phyloP scores from a whole-genome alignment of 2,797 vertebrate genomes.

The Urophycis tenuis region DNA sequence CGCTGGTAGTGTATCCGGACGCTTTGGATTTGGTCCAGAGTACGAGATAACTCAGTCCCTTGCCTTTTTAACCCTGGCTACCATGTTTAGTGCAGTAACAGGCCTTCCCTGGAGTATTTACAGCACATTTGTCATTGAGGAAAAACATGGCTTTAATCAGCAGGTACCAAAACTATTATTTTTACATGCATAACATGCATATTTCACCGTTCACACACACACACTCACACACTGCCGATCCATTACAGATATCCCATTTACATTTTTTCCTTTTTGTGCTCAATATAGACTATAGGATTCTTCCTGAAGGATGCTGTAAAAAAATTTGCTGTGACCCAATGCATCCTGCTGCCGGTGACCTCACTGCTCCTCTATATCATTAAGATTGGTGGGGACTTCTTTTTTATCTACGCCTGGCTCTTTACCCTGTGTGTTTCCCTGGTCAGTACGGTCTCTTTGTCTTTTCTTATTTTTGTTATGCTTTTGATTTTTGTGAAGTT shows the following conservation, averaged over 20 bases:
- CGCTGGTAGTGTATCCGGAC: constrained; percentile 75
- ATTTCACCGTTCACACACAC: not conserved
- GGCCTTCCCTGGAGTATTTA: constrained; percentile 97
- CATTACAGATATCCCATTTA: not conserved
- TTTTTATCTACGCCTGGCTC: constrained; percentile 99
- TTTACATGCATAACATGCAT: constrained; percentile 1
- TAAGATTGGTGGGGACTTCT: constrained; percentile 98
- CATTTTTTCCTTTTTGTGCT: constrained; percentile 6
- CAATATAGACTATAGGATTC: constrained; percentile 84
- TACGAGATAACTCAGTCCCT: constrained; percentile 94
- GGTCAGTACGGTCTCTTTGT: constrained; percentile 67
- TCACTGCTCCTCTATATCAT: constrained; percentile 97
- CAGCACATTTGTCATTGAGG: constrained; percentile 96
- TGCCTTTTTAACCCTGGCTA: constrained; percentile 85
- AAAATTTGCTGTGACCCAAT: constrained; percentile 96
- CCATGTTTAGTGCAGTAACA: constrained; percentile 89
- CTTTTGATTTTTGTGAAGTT: not conserved
- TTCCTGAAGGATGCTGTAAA: constrained; percentile 95
- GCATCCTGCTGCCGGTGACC: constrained; percentile 93
- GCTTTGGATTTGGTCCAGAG: constrained; percentile 79
- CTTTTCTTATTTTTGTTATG: not conserved
- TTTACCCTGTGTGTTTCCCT: constrained; percentile 92
- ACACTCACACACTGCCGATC: constrained; percentile 21
- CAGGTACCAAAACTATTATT: constrained; percentile 71
- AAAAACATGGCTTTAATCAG: constrained; percentile 97